Conservation (phyloP, 2,797 vertebrate genomes). For the Bovichtus diacanthus region DNA sequence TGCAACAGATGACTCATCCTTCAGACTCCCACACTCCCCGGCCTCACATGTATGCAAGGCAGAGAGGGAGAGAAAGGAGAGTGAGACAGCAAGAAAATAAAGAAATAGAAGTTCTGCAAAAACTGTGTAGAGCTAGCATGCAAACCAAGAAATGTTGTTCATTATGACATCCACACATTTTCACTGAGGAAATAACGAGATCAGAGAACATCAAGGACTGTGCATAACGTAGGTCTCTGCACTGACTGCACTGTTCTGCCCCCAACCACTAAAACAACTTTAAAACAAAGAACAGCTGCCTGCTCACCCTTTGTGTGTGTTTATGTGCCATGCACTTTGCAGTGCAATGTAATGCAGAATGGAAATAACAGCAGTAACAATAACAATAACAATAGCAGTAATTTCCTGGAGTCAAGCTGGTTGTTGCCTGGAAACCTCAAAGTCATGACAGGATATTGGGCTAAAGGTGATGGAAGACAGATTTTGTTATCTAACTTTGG, state of each 20-base stretch:
- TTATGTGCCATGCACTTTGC: constrained; percentile 4
- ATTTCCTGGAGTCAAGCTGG: too few species aligned
- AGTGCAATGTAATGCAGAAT: neutral
- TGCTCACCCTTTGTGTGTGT: neutral
- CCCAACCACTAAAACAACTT: neutral
- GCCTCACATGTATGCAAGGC: constrained; percentile 74
- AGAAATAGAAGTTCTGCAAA: constrained; percentile 56
- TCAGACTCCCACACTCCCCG: constrained; percentile 75
- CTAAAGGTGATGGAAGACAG: too few species aligned
- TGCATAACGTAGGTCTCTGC: constrained; percentile 34
- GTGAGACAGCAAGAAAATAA: constrained; percentile 49
- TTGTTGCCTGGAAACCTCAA: too few species aligned
- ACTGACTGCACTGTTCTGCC: neutral
- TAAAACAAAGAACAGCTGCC: constrained; percentile 2
- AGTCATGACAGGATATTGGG: too few species aligned
- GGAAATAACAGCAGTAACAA: too few species aligned
- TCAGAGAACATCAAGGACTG: constrained; percentile 17
- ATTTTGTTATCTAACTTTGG: too few species aligned
- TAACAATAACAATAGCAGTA: too few species aligned
- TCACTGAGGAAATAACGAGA: constrained; percentile 23
- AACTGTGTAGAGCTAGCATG: constrained; percentile 30
- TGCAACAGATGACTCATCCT: constrained; percentile 85
- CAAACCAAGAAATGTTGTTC: constrained; percentile 53
- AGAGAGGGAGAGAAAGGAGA: constrained; percentile 51
- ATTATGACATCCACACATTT: constrained; percentile 45